These are phyloP conservation scores for Anguilla japonica DNA, from an alignment of 2,113 vertebrate genomes.

Conservation along the genomic window DNA sequence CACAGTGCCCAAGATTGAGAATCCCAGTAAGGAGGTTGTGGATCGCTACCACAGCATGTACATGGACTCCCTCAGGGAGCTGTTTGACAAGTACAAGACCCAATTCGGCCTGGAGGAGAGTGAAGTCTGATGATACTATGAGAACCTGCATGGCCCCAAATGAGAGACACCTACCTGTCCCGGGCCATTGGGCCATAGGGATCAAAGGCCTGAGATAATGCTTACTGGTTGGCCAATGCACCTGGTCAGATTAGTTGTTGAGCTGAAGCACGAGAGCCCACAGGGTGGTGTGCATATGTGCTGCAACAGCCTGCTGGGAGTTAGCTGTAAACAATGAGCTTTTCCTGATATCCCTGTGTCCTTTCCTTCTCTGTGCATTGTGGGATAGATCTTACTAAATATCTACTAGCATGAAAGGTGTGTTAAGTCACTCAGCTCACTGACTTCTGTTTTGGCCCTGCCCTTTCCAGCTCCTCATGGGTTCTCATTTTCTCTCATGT, in stretches of 20 bases:
- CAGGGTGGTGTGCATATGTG: neutral
- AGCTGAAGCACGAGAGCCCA: neutral
- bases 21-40: slow-evolving; percentile 70
- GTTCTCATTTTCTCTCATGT: too few relatives aligned
- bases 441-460: too few relatives aligned
- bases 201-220: neutral
- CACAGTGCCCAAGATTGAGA: slow-evolving; percentile 70
- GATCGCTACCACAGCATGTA: slow-evolving; percentile 75
- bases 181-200: too few relatives aligned
- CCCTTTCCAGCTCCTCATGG: too few relatives aligned
- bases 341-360: too few relatives aligned
- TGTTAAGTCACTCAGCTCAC: too few relatives aligned
- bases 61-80: slow-evolving; percentile 68
- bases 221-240: neutral
- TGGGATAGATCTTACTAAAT: too few relatives aligned
- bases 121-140: slow-evolving; percentile 74
- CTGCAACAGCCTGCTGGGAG: too few relatives aligned
- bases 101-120: slow-evolving; percentile 70
- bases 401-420: too few relatives aligned
- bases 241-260: neutral
- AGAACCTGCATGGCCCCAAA: slow-evolving; percentile 16
- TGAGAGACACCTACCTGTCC: neutral
- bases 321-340: too few relatives aligned
- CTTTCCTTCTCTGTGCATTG: too few relatives aligned
- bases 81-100: slow-evolving; percentile 75